phyloP scores from a whole-genome alignment of 2,797 vertebrate species.

The Sphenodon punctatus region DNA sequence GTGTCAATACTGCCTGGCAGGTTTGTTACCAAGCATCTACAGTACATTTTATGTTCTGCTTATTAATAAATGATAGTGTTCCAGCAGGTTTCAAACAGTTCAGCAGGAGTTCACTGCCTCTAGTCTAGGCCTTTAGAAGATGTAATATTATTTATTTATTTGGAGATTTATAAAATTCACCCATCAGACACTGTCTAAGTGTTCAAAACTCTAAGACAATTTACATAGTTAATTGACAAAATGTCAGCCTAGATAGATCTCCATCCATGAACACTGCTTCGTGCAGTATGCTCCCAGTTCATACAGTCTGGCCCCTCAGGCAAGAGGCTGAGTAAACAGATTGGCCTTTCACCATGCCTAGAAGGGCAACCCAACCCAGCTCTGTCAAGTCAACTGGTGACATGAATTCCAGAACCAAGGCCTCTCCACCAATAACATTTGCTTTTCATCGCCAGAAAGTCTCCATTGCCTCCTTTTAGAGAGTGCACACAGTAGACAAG shows the following conservation, averaged over 20 bases:
- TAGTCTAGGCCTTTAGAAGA: conserved; percentile 3
- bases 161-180: background rate
- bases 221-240: conserved; percentile 56
- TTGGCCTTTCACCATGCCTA: conserved; percentile 35
- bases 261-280: conserved; percentile 22
- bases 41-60: conserved; percentile 4
- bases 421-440: background rate
- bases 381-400: conserved; percentile 30
- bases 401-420: conserved; percentile 21
- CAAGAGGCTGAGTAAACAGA: conserved; percentile 41
- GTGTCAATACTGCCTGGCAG: background rate
- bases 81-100: conserved; percentile 18
- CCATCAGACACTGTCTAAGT: background rate
- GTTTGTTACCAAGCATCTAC: conserved; percentile 17
- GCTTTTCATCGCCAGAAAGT: conserved; percentile 28
- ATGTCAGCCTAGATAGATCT: conserved; percentile 11
- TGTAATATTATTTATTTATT: background rate
- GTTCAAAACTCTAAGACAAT: conserved; percentile 37
- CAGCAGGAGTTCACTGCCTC: conserved; percentile 29
- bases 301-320: conserved; percentile 28
- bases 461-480: conserved; percentile 51
- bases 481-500: conserved; percentile 19
- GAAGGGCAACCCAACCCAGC: conserved; percentile 57
- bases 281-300: conserved; percentile 33
- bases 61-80: conserved; percentile 42